Percentiles rank a stretch among this genome's conserved stretches.
Evolutionary conservation across 2,797 vertebrate species (phyloP).

Genomic region (Oreochromis grahami): DNA sequence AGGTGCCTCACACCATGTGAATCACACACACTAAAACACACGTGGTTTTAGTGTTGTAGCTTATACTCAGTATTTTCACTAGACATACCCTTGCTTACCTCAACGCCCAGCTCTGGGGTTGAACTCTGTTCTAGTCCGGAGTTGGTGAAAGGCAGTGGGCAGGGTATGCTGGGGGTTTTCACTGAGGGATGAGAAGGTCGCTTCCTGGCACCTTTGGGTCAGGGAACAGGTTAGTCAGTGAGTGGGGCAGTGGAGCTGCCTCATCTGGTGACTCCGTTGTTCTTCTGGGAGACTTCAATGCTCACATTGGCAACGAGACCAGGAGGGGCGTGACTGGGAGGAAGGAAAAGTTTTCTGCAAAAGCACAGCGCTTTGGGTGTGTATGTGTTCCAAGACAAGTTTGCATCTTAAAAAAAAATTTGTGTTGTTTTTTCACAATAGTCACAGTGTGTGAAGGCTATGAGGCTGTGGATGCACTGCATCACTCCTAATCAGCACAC

Average conservation of each 20-base stretch:
- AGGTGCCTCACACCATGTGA: neutral
- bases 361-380: rapidly evolving
- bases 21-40: neutral
- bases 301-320: neutral
- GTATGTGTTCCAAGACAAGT: neutral
- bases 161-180: neutral
- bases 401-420: neutral
- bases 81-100: neutral
- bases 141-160: neutral
- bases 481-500: neutral
- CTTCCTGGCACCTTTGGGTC: neutral
- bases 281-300: neutral
- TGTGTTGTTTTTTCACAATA: neutral
- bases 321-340: neutral
- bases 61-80: neutral
- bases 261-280: neutral
- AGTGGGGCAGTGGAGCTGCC: neutral
- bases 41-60: neutral
- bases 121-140: neutral
- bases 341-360: neutral
- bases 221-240: neutral
- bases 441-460: neutral
- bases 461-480: neutral
- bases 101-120: neutral
- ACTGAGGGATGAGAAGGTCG: neutral